Conservation (phyloP, 2,888 invertebrate genomes). For the Griposia aprilina region DNA sequence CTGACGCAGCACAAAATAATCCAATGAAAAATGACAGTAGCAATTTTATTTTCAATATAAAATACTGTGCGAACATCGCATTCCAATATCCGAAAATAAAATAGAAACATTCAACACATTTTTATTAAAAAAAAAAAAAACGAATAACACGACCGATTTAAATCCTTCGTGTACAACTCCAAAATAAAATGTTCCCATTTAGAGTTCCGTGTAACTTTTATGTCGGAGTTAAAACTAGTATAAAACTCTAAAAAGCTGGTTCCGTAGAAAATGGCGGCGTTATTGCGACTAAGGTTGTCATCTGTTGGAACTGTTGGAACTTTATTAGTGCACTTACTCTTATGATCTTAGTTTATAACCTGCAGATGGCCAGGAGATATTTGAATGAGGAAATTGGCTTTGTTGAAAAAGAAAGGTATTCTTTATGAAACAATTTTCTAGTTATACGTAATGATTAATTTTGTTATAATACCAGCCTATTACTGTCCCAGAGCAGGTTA, state of each 20-base stretch:
- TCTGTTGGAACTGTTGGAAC: constrained; percentile 52
- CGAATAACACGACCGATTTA: constrained; percentile 41
- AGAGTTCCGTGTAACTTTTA: constrained; percentile 57
- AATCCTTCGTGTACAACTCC: constrained; percentile 44
- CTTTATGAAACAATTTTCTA: not conserved
- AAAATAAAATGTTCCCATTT: constrained; percentile 56
- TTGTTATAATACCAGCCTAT: not conserved
- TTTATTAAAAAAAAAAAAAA: constrained; percentile 27
- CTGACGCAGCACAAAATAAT: constrained; percentile 10
- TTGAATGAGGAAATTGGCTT: constrained; percentile 55
- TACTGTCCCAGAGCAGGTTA: too few relatives aligned
- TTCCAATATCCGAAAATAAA: constrained; percentile 38
- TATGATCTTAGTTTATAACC: constrained; percentile 60
- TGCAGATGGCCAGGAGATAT: constrained; percentile 56
- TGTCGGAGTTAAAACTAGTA: constrained; percentile 44
- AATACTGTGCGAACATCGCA: constrained; percentile 33
- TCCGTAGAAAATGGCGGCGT: constrained; percentile 53
- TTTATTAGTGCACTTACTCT: constrained; percentile 63
- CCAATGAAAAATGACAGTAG: constrained; percentile 15
- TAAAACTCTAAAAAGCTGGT: constrained; percentile 57
- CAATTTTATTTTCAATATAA: constrained; percentile 40
- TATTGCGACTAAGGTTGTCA: constrained; percentile 60
- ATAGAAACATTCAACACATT: constrained; percentile 41
- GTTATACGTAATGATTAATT: not conserved
- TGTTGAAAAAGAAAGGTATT: not conserved